Conservation (phyloP, 2,113 vertebrate species). For the Eurystomus gularis region DNA sequence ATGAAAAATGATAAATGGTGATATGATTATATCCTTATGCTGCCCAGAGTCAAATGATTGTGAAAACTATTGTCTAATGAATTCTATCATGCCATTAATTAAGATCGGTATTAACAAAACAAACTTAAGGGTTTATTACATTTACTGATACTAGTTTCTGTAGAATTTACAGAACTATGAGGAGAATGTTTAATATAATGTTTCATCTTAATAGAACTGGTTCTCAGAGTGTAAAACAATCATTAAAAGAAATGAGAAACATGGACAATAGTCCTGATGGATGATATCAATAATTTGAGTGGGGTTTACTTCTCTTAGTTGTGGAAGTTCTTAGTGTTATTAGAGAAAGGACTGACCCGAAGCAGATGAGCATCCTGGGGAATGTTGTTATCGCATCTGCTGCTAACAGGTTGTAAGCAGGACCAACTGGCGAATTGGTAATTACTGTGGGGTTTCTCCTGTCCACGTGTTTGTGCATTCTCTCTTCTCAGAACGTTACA, state of each 20-base stretch:
- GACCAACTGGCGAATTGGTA: neutral
- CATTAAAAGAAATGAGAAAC: neutral
- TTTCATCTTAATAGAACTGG: neutral
- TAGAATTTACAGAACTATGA: neutral
- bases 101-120: neutral
- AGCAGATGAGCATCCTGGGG: neutral
- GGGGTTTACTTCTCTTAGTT: neutral
- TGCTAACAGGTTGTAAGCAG: neutral
- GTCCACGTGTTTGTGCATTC: rapidly evolving
- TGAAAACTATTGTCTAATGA: neutral
- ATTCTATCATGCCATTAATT: neutral
- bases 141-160: neutral
- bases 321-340: neutral
- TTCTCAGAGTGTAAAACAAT: neutral
- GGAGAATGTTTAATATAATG: neutral
- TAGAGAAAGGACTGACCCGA: neutral
- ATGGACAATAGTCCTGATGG: neutral
- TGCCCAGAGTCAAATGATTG: neutral
- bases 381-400: rapidly evolving
- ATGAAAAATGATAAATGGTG: neutral
- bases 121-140: neutral
- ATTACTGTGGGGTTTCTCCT: neutral
- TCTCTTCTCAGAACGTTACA: neutral
- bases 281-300: neutral
- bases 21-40: neutral